Conservation (phyloP, 1,140 invertebrate species). For the Cherax quadricarinatus region DNA sequence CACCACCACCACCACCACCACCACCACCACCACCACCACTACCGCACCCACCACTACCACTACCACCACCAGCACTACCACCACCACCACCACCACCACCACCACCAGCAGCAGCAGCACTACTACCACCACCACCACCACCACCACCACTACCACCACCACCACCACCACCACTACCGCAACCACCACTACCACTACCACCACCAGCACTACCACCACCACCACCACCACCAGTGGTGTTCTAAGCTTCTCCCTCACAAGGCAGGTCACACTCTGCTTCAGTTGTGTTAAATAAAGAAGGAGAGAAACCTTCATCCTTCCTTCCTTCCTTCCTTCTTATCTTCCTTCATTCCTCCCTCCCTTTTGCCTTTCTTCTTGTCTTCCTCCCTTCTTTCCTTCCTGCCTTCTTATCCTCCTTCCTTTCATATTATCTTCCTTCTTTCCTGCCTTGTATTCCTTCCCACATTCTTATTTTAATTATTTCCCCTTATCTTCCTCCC, state of each 20-base stretch:
- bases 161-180: not conserved
- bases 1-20: not conserved
- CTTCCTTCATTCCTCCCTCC: slow-evolving; percentile 10
- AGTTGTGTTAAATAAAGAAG: no score
- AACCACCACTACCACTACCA: no score
- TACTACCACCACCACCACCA: not conserved
- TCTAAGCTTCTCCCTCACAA: no score
- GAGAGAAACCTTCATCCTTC: no score
- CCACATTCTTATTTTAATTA: not conserved
- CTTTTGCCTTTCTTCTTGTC: not conserved
- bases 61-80: not conserved
- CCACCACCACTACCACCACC: not conserved
- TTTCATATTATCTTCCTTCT: not conserved
- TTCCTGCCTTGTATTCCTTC: not conserved
- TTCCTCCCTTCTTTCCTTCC: not conserved
- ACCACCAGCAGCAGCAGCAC: not conserved
- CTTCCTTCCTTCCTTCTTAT: not conserved
- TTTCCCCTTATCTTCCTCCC: no score
- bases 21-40: not conserved
- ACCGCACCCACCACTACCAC: not conserved
- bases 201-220: no score
- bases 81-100: not conserved
- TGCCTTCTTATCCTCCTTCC: no score
- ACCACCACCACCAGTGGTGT: not conserved
- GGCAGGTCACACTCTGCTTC: no score